Conservation (phyloP, 2,797 vertebrate species). For the Paedocypris micromegethes region DNA sequence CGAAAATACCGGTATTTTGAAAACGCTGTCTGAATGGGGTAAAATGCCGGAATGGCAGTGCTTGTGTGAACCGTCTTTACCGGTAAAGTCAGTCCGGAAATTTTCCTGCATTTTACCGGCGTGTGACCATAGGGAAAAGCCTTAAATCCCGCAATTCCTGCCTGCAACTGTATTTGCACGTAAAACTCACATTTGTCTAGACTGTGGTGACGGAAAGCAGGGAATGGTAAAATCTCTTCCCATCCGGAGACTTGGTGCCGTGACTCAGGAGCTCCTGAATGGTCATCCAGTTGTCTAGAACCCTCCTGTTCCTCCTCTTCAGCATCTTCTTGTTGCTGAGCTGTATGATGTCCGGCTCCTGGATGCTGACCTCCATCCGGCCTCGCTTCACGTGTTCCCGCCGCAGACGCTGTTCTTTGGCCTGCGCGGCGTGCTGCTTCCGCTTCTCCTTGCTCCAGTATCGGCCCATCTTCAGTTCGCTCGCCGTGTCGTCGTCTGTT, state of each 20-base stretch:
- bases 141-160: slow-evolving; percentile 16
- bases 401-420: slow-evolving; percentile 82
- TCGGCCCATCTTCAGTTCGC: slow-evolving; percentile 93
- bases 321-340: slow-evolving; percentile 99
- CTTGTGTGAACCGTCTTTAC: too few species aligned
- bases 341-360: slow-evolving; percentile 89
- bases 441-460: slow-evolving; percentile 96
- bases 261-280: slow-evolving; percentile 97
- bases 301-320: slow-evolving; percentile 92
- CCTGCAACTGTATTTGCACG: background rate
- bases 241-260: slow-evolving; percentile 86
- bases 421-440: slow-evolving; percentile 81
- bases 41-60: too few species aligned
- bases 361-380: slow-evolving; percentile 77
- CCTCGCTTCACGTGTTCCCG: slow-evolving; percentile 90
- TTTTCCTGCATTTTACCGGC: too few species aligned
- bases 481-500: slow-evolving; percentile 89
- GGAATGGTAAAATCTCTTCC: slow-evolving; percentile 86
- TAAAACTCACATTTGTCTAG: slow-evolving; percentile 56
- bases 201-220: slow-evolving; percentile 96
- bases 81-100: too few species aligned
- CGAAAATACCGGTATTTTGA: too few species aligned
- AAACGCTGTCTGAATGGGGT: too few species aligned
- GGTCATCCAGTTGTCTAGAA: slow-evolving; percentile 99
- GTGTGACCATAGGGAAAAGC: background rate